A percentile compares a stretch with the other conserved stretches of the same genome.
phyloP scores from a whole-genome alignment of 2,797 vertebrate genomes.

The Gallinago nigripennis region DNA sequence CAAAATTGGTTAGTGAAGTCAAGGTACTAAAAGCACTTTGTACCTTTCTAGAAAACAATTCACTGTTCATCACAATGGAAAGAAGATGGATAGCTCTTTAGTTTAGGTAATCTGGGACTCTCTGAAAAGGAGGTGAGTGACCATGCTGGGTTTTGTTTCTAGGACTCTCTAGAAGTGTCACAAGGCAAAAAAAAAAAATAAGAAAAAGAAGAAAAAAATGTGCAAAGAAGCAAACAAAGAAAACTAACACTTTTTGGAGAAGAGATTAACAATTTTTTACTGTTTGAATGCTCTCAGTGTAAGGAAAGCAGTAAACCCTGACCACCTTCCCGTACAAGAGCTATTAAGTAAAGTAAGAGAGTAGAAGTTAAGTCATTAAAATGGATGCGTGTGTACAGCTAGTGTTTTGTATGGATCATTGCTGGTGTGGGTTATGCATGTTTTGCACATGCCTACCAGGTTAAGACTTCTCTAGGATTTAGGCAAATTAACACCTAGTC shows the following conservation, averaged over 20 bases:
- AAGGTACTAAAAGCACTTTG: not conserved
- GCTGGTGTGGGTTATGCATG: not conserved
- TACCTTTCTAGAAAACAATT: not conserved
- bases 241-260: not conserved
- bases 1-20: not conserved
- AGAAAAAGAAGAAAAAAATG: no score
- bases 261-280: not conserved
- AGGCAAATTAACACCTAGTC: not conserved
- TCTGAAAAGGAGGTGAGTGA: not conserved
- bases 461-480: not conserved
- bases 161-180: not conserved
- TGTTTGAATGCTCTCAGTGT: not conserved
- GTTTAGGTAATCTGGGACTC: not conserved
- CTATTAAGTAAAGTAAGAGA: not conserved
- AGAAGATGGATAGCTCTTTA: not conserved
- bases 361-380: not conserved
- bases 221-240: not conserved
- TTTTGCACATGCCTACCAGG: not conserved
- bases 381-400: fast-evolving
- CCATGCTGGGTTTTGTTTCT: not conserved
- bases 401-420: not conserved
- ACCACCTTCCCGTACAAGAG: not conserved
- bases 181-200: no score
- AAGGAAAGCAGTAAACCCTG: not conserved
- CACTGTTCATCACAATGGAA: not conserved